Conservation (phyloP, 2,888 invertebrate genomes). For the Himalopsyche anomala region DNA sequence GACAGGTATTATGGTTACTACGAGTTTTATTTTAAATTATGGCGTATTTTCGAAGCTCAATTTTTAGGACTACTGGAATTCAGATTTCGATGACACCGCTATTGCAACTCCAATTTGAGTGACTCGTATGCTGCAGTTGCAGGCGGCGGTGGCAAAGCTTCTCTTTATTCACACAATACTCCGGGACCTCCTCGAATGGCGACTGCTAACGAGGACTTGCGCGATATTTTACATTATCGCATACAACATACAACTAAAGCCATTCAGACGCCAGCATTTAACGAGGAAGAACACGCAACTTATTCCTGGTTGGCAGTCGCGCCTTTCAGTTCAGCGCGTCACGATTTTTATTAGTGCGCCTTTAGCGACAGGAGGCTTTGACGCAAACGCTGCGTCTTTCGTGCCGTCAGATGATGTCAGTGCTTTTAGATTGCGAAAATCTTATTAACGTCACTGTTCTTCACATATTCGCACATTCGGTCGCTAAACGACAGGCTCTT, state of each 20-base stretch:
- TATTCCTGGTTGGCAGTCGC: not conserved
- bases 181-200: constrained; percentile 18
- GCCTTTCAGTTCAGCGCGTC: not conserved
- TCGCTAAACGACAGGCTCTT: not conserved
- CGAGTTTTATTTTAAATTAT: too few relatives aligned
- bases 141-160: constrained; percentile 19
- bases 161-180: constrained; percentile 27
- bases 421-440: not conserved
- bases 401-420: constrained; percentile 15
- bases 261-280: not conserved
- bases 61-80: too few relatives aligned
- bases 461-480: not conserved
- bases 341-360: constrained; percentile 30
- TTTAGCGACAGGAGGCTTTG: constrained; percentile 10
- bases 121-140: constrained; percentile 4
- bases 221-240: not conserved
- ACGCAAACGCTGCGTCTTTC: constrained; percentile 3
- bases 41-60: too few relatives aligned
- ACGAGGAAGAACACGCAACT: not conserved
- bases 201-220: not conserved
- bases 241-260: not conserved
- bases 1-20: too few relatives aligned
- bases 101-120: not conserved
- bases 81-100: too few relatives aligned
- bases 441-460: constrained; percentile 11